Evolutionary conservation across 2,113 vertebrate genomes (phyloP), one percentile per base, ranked within the genome.

Genomic region (Larimichthys crocea): DNA sequence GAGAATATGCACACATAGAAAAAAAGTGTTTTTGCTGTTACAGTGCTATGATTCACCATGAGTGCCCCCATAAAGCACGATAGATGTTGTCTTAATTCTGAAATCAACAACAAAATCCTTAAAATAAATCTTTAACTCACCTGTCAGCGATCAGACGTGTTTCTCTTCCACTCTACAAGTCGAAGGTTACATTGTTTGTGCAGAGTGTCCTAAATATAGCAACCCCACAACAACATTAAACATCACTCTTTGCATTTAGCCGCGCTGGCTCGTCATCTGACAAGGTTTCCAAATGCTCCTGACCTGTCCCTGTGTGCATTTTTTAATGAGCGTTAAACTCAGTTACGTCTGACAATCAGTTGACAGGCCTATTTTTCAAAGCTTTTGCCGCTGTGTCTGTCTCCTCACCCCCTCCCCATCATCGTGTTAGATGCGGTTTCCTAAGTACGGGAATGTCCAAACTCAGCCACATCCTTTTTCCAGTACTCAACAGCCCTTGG

Each of bases 371-470:
- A 70, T 82, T 79, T 90, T 90, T 92, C 92, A 90, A 71, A 87
- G 84, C 86, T 79, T 81, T 84, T 61, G 86, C 80, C 55, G 64
- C 73, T 63, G 62, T 29, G 61, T 76, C 55, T 79, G 81, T 74
- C 79, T 62, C 62, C 85, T 67, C 79, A 35, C 46, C 35, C 66
- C 61, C 66, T 57, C 35, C 66, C 67, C 24, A 3, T 89, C 87
- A 95, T 93, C 75, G 14, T 84, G 91, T 93, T 94, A 92, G 81
- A 77, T 83, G 91, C 49, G 91, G 89, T 93, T 92, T 92, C 52
- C 82, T 91, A 80, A 89, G 92, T 94, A 90, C 91, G 91, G 91
- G 91, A 94, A 94, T 87, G 90, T 92, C 83, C 78, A 72, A 88
- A 83, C 67, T 71, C 71, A 67, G 88, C 74, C 78, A 80, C 86